Evolutionary conservation across 2,888 invertebrate species (phyloP), one percentile per base, ranked within the genome.

Genomic region (Polydesmus complanatus): DNA sequence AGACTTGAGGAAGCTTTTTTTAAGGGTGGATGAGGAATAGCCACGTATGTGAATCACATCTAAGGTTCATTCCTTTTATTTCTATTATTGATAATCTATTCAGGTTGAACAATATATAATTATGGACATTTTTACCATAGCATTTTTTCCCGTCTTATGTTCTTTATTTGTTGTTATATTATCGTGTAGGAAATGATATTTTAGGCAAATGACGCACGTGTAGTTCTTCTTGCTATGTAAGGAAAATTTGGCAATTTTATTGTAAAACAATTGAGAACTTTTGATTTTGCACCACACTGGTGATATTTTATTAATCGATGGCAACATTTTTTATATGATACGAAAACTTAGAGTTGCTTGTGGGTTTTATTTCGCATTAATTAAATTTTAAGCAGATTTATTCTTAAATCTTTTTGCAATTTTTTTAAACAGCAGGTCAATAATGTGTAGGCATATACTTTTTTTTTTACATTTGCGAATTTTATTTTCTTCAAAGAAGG

Each of bases 161-260:
- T 37, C 37, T 37, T 37, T 37, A 8, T 37, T 37, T 37, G 37
- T 37, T 37, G 5, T 37, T 14, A 37, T 37, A 8, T 5, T 37
- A 8, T 37, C 5, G 37, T 37, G 37, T 37, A 5, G n/a, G n/a
- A n/a, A n/a, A n/a, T 37, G 37, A 37, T 14, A 5, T 37, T 5
- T 37, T 37, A 37, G n/a, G 37, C 37, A 37, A 37, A 37, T 37
- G 37, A 37, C 37, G 37, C 37, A 37, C 37, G 37, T 37, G 37
- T 58, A 58, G 58, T 58, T 58, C n/a, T n/a, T n/a, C 58, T 58
- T 58, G 58, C 58, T 58, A 58, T 58, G 58, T 58, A 58, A 58
- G 58, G 58, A 58, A 37, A 37, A 37, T 37, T 37, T 37, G 5
- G 37, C 37, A 37, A 37, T 37, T 37, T 37, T 37, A 37, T 37